A percentile compares a stretch with the other conserved stretches of the same genome.
These are phyloP conservation scores for Poliocrania exsul DNA, from an alignment of 2,797 vertebrate genomes.

Conservation along the genomic window DNA sequence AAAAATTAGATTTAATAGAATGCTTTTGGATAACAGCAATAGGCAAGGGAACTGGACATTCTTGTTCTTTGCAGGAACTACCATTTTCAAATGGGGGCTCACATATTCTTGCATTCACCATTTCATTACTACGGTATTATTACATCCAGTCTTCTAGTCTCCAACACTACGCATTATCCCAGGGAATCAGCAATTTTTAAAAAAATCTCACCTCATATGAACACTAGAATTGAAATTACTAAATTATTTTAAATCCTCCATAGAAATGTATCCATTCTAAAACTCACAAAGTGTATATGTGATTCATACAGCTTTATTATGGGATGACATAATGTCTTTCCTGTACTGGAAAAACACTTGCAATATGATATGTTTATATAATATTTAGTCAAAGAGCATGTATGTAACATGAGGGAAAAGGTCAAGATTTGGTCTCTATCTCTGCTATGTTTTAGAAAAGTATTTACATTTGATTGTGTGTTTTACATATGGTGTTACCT, in stretches of 20 bases:
- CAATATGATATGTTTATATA: neutral
- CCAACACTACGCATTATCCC: neutral
- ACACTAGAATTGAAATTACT: neutral
- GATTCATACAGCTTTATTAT: neutral
- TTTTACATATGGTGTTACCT: neutral
- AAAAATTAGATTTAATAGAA: neutral
- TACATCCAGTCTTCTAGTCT: neutral
- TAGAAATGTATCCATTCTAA: neutral
- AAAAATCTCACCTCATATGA: neutral
- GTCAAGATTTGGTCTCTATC: neutral
- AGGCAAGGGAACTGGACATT: neutral
- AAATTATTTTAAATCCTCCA: neutral
- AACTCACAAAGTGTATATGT: neutral
- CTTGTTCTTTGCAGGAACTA: neutral
- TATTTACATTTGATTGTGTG: neutral
- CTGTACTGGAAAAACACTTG: neutral
- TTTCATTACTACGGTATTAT: neutral
- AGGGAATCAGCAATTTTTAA: neutral
- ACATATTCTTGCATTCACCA: neutral
- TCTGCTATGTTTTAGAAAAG: neutral
- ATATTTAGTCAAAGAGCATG: neutral
- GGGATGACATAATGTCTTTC: neutral
- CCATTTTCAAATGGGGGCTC: neutral
- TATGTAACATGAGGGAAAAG: neutral
- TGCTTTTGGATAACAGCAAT: neutral